Percentiles rank a stretch among this genome's conserved stretches.
Conservation (phyloP, 2,888 invertebrate species). For the Odontocerum albicorne region DNA sequence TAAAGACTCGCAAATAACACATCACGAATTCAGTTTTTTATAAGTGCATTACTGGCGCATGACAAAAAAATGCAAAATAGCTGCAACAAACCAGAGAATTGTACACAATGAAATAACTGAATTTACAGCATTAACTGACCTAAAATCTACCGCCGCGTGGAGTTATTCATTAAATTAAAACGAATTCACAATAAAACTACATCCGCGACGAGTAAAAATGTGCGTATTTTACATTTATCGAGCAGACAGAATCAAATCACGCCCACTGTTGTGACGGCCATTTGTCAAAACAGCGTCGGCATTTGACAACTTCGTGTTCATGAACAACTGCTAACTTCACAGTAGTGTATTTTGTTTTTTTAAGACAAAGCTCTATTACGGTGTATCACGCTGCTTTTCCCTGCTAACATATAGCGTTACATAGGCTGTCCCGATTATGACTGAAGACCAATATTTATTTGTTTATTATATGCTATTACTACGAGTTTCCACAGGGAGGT, state of each 20-base stretch:
- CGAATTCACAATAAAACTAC: slow-evolving; percentile 12
- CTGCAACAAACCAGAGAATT: slow-evolving; percentile 14
- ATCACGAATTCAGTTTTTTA: too few species aligned
- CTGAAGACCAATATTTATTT: too few species aligned
- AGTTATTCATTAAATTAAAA: slow-evolving; percentile 12
- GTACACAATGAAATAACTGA: slow-evolving; percentile 28
- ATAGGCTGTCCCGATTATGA: too few species aligned
- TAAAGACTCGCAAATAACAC: too few species aligned
- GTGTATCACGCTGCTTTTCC: neutral
- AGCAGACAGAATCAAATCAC: slow-evolving; percentile 27
- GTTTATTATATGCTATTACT: too few species aligned
- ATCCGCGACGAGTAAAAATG: slow-evolving; percentile 14
- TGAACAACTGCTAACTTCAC: slow-evolving; percentile 13
- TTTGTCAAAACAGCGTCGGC: slow-evolving; percentile 34
- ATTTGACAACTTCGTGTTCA: slow-evolving; percentile 25
- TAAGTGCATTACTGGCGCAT: too few species aligned
- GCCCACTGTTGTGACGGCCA: slow-evolving; percentile 35
- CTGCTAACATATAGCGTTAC: too few species aligned
- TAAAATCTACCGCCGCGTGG: slow-evolving; percentile 21
- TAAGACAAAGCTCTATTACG: too few species aligned
- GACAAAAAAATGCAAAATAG: too few species aligned
- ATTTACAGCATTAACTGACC: slow-evolving; percentile 17
- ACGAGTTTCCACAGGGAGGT: too few species aligned
- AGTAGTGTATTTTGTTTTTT: slow-evolving; percentile 3
- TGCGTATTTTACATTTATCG: slow-evolving; percentile 20